Evolutionary conservation across 2,888 invertebrate species (phyloP), one percentile per base, ranked within the genome.

Genomic region (Drosophila anomelani): DNA sequence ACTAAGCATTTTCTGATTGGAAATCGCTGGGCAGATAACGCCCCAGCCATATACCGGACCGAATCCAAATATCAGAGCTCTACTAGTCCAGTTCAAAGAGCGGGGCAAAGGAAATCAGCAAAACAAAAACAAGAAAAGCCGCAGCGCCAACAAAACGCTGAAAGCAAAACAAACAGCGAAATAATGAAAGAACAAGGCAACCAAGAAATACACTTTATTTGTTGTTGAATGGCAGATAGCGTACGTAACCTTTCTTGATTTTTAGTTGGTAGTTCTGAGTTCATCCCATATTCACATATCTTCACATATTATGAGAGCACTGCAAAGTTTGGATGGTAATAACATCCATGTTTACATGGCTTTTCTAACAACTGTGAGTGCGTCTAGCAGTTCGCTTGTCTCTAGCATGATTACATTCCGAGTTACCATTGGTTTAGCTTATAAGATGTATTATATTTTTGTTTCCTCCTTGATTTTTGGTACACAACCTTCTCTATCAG

Each of bases 1-100:
- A 67, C 51, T 58, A 20, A 55, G 51, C 39, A 66, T 59, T 68
- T 62, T 66, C 54, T 44, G 74, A 80, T 82, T 80, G 67, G 67
- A 78, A 83, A 80, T 76, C 68, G 64, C 64, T 53, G 44, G 6
- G 44, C 29, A 79, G 78, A 80, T 80, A 80, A 73, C 68, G 76
- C 62, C 59, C 41, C 29, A 47, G 29, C 29, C 47, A 6, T 46
- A n/a, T n/a, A 29, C 47, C 29, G 32, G 43, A 60, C 32, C 20
- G 34, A 51, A 55, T 60, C 39, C 67, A 9, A 56, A 66, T 68
- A 70, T 68, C 62, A 54, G 58, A 69, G 59, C 67, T 51, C 51
- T 36, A 67, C 51, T 49, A 68, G 67, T 56, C 56, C 41, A 61
- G 63, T 63, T 47, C 61, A 56, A 68, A 56, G 67, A 23, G 47